phyloP scores from a whole-genome alignment of 1,140 invertebrate genomes.

The Anadara kagoshimensis region DNA sequence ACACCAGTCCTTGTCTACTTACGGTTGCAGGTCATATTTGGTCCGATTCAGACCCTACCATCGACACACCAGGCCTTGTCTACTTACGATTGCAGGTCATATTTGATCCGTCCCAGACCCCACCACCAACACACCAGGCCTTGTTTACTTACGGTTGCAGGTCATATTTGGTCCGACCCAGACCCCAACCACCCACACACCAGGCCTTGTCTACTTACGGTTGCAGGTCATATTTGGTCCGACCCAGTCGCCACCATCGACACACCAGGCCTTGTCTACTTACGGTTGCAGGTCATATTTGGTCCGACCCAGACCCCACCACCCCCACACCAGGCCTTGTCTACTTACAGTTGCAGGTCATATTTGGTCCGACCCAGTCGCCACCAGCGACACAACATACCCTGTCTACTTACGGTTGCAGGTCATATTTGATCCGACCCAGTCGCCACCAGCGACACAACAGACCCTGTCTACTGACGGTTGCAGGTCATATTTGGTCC shows the following conservation, averaged over 20 bases:
- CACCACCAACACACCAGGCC: slow-evolving; percentile 91
- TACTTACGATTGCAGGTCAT: slow-evolving; percentile 41
- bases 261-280: slow-evolving; percentile 87
- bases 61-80: slow-evolving; percentile 90
- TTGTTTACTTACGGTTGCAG: slow-evolving; percentile 89
- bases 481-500: slow-evolving; percentile 96
- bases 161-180: slow-evolving; percentile 97
- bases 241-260: slow-evolving; percentile 90
- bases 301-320: slow-evolving; percentile 93
- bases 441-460: slow-evolving; percentile 88
- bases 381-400: slow-evolving; percentile 92
- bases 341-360: slow-evolving; percentile 91
- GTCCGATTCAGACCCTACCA: no score
- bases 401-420: slow-evolving; percentile 63
- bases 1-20: slow-evolving; percentile 87
- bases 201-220: slow-evolving; percentile 88
- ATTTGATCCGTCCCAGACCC: slow-evolving; percentile 93
- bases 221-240: slow-evolving; percentile 96
- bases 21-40: slow-evolving; percentile 96
- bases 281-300: slow-evolving; percentile 94
- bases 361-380: slow-evolving; percentile 95
- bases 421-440: slow-evolving; percentile 87
- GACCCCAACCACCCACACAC: slow-evolving; percentile 87
- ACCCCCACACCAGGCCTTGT: slow-evolving; percentile 90
- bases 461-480: slow-evolving; percentile 86